A percentile compares a stretch with the other conserved stretches of the same genome.
Conservation (phyloP, 2,113 vertebrate genomes). For the Sarotherodon lohbergeri region DNA sequence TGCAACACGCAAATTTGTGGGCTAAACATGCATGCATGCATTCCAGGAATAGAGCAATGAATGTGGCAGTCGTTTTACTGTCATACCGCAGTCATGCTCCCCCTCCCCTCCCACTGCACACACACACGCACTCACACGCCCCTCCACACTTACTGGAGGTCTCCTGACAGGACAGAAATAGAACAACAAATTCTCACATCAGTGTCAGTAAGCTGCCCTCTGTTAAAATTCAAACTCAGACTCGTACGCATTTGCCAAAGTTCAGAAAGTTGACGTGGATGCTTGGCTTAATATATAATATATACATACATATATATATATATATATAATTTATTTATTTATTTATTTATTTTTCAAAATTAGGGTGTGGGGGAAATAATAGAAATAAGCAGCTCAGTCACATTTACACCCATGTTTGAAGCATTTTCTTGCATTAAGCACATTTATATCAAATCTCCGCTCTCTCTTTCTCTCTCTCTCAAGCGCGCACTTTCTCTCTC, state of each 20-base stretch:
- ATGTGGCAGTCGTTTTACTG: not conserved
- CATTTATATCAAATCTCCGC: not conserved
- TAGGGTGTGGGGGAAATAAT: not conserved
- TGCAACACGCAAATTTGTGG: not conserved
- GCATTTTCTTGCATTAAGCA: not conserved
- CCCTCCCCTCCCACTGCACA: not conserved
- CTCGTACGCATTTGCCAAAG: not conserved
- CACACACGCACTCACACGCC: not conserved
- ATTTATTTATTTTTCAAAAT: not conserved
- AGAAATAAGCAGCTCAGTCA: not conserved
- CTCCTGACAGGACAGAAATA: constrained; percentile 62
- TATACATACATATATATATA: too few relatives aligned
- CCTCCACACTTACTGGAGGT: constrained; percentile 52
- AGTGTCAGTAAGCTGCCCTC: not conserved
- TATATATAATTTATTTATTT: too few relatives aligned
- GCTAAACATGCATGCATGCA: not conserved
- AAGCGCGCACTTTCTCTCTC: not conserved
- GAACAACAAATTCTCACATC: constrained; percentile 21
- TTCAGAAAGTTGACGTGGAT: not conserved
- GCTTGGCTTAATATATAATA: not conserved
- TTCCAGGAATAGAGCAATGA: not conserved
- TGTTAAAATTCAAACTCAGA: not conserved
- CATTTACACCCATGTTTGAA: not conserved
- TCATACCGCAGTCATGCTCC: not conserved
- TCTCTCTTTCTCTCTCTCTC: not conserved